Evolutionary conservation across 2,113 vertebrate species (phyloP), one percentile per base, ranked within the genome.

Genomic region (pig (Sus scrofa)): DNA sequence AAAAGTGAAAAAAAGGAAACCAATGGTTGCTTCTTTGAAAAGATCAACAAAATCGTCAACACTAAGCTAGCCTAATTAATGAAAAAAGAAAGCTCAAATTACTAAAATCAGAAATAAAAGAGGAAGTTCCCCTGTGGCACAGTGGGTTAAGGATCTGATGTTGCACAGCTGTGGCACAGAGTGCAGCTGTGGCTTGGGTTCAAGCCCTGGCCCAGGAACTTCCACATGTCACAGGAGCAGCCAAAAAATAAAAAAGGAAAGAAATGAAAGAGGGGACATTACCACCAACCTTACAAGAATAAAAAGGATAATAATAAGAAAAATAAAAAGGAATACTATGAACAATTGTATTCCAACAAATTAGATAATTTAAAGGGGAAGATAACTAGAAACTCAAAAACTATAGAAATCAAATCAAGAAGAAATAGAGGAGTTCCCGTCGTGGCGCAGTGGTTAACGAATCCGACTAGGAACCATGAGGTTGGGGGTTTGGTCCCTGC

Each of bases 91-190:
- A 37, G 10, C 44, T 87, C 94, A 92, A 56, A 81, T 18, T 34
- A 58, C 8, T 92, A 75, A 74, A 83, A 44, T 65, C n/a, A 74
- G 93, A 89, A 89, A 89, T 94, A n/a, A 75, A 84, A 87, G 60
- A 44, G 44, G 44, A 44, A 44, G 44, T 44, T 44, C 44, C 44
- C 44, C 44, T 44, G 44, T 44, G 44, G 44, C 44, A 44, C 44
- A 44, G 44, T 8, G 8, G 44, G 44, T 44, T 44, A 44, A 44
- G 44, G 44, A 44, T 44, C 44, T 44, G 44, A 44, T 44, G 8
- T 44, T 44, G 44, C 8, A 8, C 8, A 44, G 44, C 44, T 44
- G 44, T 44, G 44, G 44, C 44, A 44, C 44, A 44, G 44, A 44
- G 44, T 44, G 44, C 44, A 44, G 44, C 44, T 44, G 44, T 44